Evolutionary conservation across 1,140 invertebrate species (phyloP).

Genomic region (Alviniconcha marisindica): DNA sequence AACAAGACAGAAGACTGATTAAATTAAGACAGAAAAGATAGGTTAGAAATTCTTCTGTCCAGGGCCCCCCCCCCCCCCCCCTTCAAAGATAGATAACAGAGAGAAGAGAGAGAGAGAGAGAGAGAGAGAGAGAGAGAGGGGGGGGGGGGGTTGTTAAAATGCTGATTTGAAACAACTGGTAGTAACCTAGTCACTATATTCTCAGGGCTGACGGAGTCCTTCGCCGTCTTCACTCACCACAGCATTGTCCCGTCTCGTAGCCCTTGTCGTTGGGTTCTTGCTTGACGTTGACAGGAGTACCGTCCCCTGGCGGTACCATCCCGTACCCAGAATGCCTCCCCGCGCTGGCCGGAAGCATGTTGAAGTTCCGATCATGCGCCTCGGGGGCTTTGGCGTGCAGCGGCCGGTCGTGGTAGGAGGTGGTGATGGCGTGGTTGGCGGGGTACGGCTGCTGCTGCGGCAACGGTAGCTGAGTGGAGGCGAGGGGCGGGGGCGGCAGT

Average conservation of each 20-base stretch:
- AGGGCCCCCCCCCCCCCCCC: no score
- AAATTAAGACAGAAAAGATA: no score
- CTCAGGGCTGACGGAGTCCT: no score
- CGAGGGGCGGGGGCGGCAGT: conserved; percentile 2
- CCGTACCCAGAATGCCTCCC: conserved; percentile 54
- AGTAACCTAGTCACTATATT: no score
- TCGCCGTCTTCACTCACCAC: conserved; percentile 27
- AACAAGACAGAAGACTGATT: no score
- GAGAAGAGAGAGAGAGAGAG: no score
- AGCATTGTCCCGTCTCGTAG: conserved; percentile 40
- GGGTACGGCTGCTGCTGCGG: conserved; percentile 35
- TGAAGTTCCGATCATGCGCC: conserved; percentile 40
- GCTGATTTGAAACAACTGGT: no score
- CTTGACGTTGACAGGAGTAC: conserved; percentile 32
- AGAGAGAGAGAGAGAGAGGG: no score
- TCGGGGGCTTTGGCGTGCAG: neutral
- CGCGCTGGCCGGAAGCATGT: conserved; percentile 31
- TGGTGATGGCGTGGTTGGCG: conserved; percentile 22
- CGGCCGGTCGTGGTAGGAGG: conserved; percentile 29
- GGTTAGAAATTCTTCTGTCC: no score
- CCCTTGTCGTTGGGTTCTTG: conserved; percentile 42
- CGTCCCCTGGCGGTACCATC: conserved; percentile 36
- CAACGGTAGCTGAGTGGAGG: neutral
- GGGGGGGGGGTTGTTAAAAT: no score
- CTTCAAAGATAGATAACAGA: no score